phyloP scores from a whole-genome alignment of 2,797 vertebrate genomes.

The Bothrops alternatus region DNA sequence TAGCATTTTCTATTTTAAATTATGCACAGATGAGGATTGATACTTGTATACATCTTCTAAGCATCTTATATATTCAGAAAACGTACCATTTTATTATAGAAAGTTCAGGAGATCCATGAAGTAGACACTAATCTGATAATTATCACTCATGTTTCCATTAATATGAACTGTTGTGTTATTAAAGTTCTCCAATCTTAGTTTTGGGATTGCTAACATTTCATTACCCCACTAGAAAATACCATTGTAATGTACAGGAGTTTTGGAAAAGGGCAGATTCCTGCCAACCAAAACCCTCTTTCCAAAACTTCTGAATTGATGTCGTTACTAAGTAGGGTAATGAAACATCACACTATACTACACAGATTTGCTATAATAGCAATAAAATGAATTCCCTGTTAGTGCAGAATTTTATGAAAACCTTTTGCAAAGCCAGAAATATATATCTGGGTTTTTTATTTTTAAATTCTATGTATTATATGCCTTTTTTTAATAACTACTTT shows the following conservation, averaged over 20 bases:
- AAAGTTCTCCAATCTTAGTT: not conserved
- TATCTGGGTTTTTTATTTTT: not conserved
- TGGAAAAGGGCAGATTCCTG: not conserved
- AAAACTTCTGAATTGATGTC: not conserved
- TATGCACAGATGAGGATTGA: not conserved
- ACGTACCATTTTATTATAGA: not conserved
- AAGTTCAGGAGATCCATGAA: not conserved
- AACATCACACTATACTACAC: not conserved
- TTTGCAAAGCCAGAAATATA: not conserved
- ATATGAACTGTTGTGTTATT: not conserved
- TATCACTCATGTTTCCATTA: not conserved
- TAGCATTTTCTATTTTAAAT: not conserved
- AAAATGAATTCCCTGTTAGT: not conserved
- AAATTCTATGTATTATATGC: not conserved
- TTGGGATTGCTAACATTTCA: not conserved
- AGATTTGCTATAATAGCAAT: not conserved
- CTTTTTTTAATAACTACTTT: not conserved
- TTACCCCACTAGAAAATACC: not conserved
- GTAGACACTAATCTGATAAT: not conserved
- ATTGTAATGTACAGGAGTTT: not conserved
- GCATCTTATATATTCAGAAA: not conserved
- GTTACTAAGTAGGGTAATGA: not conserved
- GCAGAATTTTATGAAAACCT: not conserved
- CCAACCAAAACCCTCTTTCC: not conserved
- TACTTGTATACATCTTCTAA: not conserved